Evolutionary conservation across 1,140 invertebrate species (phyloP), one percentile per base, ranked within the genome.

Genomic region (Drosophila equinoxialis): DNA sequence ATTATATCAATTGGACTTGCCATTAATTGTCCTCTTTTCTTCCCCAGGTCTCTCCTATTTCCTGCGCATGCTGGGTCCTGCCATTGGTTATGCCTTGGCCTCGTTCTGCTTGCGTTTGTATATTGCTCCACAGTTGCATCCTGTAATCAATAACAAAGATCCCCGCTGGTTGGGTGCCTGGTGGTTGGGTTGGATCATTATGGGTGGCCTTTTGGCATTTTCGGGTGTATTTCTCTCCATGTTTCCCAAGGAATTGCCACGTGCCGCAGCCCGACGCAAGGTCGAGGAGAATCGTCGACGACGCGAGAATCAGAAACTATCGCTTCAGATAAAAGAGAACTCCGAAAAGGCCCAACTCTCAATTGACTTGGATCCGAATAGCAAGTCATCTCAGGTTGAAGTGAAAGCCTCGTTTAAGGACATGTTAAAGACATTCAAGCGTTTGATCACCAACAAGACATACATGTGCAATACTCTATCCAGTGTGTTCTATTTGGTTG

Each of bases 171-270:
- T 96, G 17, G 96, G 96, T 1, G 96, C 96, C 10, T 96, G 96
- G 96, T 96, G 96, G 96, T 75, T 96, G 30, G 96, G 96, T 23
- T 97, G 94, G 96, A 93, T 96, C 33, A 93, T 96, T 8, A 92
- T 96, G 63, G 95, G 94, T n/a, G 83, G 93, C 0, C 78, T 95
- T 2, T 92, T 96, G 0, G 93, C 95, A n/a, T 61, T 95, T 20
- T 94, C 95, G 33, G 94, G 94, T 0, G 93, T 94, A 6, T 91
- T 95, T n/a, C 92, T 96, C 2, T 93, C 94, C 0, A 92, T 96
- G 37, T 95, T 96, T 72, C 95, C 95, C 6, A 94, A 94, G 81
- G 94, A 94, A 1, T 79, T 96, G 37, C 95, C 95, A 0, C 90
- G 94, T 42, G 94, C 95, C 0, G 93, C 93, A 2, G 93, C 94